Evolutionary conservation across 2,113 vertebrate species (phyloP), one percentile per base, ranked within the genome.

Genomic region (Polypterus bichir): DNA sequence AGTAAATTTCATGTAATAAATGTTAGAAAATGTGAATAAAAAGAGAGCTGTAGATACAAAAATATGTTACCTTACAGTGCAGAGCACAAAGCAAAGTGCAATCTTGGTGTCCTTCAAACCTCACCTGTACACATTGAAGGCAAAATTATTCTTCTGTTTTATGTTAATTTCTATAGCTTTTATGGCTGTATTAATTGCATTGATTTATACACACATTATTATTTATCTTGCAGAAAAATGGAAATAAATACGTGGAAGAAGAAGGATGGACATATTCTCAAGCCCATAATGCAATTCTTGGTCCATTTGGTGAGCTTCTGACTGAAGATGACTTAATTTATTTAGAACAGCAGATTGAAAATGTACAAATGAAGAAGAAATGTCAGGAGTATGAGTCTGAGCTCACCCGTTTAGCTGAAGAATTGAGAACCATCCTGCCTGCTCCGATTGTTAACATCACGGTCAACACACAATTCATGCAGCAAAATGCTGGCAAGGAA

Each of bases 271-370:
- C 82, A 62, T 97, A 88, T 76, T 97, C 92, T 0, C 85, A 86
- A 65, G 77, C 83, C 9, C 89, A 88, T 78, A 92, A 89, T 67
- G 95, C 91, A 68, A 85, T 97, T 75, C 81, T 97, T 76, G 95
- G 95, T 9, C 94, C 94, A 49, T 98, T 88, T 11, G 94, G 95
- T 65, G 95, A 97, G 75, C 83, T 98, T 73, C 79, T 98, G 69
- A 93, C 91, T 0, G 92, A 98, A 73, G 85, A 88, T 0, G 94
- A 97, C 77, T 85, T 97, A 58, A 70, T 86, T 62, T 86, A 91
- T 68, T 71, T 97, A 79, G 95, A 98, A 78, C 75, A 82, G 77
- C 91, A 93, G 66, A 92, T 94, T 54, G 80, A 88, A 47, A 86
- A 76, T 56, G 86, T 96, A 61, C 87, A 89, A 61, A 79, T 91